Evolutionary conservation across 2,888 invertebrate species (phyloP), one percentile per base, ranked within the genome.

Genomic region (Liopterus haemorrhoidalis): DNA sequence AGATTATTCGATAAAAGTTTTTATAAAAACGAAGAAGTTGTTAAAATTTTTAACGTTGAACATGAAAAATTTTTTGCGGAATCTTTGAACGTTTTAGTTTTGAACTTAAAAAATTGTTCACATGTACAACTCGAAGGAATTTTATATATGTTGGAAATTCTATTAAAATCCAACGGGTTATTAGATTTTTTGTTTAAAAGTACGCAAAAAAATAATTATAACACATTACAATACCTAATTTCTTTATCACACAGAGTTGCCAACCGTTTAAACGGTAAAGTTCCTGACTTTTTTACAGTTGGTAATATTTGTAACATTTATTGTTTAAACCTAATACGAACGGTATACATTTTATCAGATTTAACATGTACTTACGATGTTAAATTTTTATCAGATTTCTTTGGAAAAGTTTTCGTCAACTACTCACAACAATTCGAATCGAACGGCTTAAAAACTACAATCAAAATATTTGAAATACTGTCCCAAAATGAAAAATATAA

Each of bases 221-320:
- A 68, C 22, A 75, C 73, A 15, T 70, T 82, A 0, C 82, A 82
- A 58, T 56, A 76, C 33, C 56, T 87, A 39, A 67, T 78, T 5
- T 81, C 83, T 2, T 56, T 89, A 38, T 87, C 89, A 0, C 78
- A 72, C 55, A 70, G 81, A 52, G 68, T 88, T 28, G 83, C 85
- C 5, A 90, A 90, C 59, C 73, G 72, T 54, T 54, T 80, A 19
- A 67, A 77, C 49, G 69, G 67, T 1, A 67, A 75, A 20, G 68
- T 77, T 4, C 75, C 79, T 0, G 69, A 72, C 46, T 68, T 73
- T 12, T 85, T 83, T 58, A 65, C 72, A 0, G 69, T 74, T 0
- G 68, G 73, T 11, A 70, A 69, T 15, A 86, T 76, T 60, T 70
- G 76, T 0, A 76, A 72, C 40, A 63, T 76, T 30, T 56, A 87